Evolutionary conservation across 2,113 vertebrate genomes (phyloP), one percentile per base, ranked within the genome.

Genomic region (Morone saxatilis): DNA sequence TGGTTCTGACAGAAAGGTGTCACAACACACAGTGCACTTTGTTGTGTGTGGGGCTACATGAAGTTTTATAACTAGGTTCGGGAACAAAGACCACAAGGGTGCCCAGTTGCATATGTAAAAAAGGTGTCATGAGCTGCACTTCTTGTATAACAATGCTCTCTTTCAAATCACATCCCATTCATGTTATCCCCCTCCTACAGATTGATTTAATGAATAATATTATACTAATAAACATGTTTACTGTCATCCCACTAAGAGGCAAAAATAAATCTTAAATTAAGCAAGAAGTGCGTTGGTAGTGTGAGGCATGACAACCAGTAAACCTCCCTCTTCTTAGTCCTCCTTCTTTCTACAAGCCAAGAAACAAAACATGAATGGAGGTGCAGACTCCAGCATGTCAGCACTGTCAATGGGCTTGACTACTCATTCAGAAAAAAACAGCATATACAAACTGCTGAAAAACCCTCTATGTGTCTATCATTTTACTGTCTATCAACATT

Each of bases 321-420:
- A 83, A 76, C 68, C 54, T 63, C 77, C 57, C 36, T 60, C 22
- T 41, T 74, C 73, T 86, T 41, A 2, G 9, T 36, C 19, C 25
- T 76, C 41, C 38, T 75, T 59, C 31, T 66, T 78, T 75, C 40
- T 22, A 76, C 41, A n/a, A 77, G 40, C 51, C 31, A 45, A 74
- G 69, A 80, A 36, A 86, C 45, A 80, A 71, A 86, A 36, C 85
- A 81, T 91, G 83, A 88, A 93, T 88, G 80, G 71, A 84, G 63
- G 36, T 36, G 36, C 59, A 54, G 62, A 83, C 71, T 85, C 25
- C 36, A 36, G 43, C 68, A 31, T 87, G 82, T 80, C 84, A 84
- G 56, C 31, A 1, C 76, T 76, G 60, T 87, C 91, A 90, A 76
- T 77, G 77, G 77, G 7, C 51, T 51, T 50, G 63, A 78, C 60